Conservation (phyloP, 1,140 invertebrate species). For the Lycorma delicatula region DNA sequence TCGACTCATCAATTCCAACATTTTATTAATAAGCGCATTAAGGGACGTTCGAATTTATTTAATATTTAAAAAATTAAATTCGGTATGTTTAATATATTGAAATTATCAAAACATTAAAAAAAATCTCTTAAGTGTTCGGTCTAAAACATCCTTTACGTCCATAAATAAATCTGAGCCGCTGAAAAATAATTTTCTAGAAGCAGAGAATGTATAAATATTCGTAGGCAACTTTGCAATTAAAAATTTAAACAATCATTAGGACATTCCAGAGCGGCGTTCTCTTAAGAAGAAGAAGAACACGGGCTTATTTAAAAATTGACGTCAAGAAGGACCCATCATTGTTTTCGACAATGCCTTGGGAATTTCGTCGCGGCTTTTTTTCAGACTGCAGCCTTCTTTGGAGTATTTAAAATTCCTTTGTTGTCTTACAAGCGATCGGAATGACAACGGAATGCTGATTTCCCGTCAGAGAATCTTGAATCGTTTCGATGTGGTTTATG, state of each 20-base stretch:
- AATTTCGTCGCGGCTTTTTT: constrained; percentile 1
- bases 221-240: neutral
- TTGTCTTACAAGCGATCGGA: constrained; percentile 7
- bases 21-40: too few species aligned
- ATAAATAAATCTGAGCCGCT: too few species aligned
- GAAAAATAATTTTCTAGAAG: neutral
- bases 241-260: constrained; percentile 6
- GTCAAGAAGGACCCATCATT: too few species aligned
- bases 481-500: neutral
- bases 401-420: constrained; percentile 7
- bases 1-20: too few species aligned
- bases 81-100: too few species aligned
- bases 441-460: constrained; percentile 4
- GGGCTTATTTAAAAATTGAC: too few species aligned
- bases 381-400: neutral
- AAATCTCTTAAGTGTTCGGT: too few species aligned
- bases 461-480: neutral
- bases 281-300: neutral
- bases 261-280: constrained; percentile 1
- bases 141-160: too few species aligned
- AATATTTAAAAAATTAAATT: too few species aligned
- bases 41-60: too few species aligned
- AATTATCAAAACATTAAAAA: too few species aligned
- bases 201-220: neutral
- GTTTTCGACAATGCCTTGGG: too few species aligned